A percentile compares a stretch with the other conserved stretches of the same genome.
phyloP scores from a whole-genome alignment of 2,797 vertebrate genomes.

The Tenualosa thibaudeaui region DNA sequence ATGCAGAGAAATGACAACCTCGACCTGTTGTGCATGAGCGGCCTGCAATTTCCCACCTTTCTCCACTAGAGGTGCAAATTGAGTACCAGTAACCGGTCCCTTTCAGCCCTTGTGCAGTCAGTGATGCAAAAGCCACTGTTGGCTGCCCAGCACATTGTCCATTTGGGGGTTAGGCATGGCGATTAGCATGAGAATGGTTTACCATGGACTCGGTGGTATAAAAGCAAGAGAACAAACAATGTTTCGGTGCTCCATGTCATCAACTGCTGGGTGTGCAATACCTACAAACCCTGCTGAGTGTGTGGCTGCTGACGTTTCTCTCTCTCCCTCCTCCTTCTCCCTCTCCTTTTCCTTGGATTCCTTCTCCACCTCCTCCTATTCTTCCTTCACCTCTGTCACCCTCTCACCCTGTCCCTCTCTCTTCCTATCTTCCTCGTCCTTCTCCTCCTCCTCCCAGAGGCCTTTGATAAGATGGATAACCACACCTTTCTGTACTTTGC shows the following conservation, averaged over 20 bases:
- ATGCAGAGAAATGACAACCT: not conserved
- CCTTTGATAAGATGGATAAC: slow-evolving; percentile 51
- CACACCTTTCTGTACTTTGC: slow-evolving; percentile 74
- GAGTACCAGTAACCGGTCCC: not conserved
- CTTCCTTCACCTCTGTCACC: slow-evolving; percentile 28
- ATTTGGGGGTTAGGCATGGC: slow-evolving; percentile 27
- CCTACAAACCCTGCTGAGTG: slow-evolving; percentile 28
- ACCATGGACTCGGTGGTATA: slow-evolving; percentile 41
- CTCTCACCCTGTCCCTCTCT: not conserved
- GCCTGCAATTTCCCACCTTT: not conserved
- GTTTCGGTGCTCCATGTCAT: slow-evolving; percentile 43
- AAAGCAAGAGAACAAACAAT: slow-evolving; percentile 49
- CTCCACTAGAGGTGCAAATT: slow-evolving; percentile 31
- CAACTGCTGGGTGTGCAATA: slow-evolving; percentile 33
- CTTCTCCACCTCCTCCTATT: slow-evolving; percentile 5
- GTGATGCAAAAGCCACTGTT: slow-evolving; percentile 25
- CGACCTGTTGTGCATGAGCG: not conserved
- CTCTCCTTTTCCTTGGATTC: not conserved
- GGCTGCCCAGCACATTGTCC: slow-evolving; percentile 46
- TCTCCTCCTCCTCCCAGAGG: slow-evolving; percentile 35
- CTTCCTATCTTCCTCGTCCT: slow-evolving; percentile 24
- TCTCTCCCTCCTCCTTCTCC: slow-evolving; percentile 25
- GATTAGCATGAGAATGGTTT: slow-evolving; percentile 69
- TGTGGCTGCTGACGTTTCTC: slow-evolving; percentile 18
- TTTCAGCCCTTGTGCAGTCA: not conserved